Evolutionary conservation across 53 echinoderm and acorn worm species (phyloP), one percentile per base, ranked within the genome.

Genomic region (Echinometra lucunter): DNA sequence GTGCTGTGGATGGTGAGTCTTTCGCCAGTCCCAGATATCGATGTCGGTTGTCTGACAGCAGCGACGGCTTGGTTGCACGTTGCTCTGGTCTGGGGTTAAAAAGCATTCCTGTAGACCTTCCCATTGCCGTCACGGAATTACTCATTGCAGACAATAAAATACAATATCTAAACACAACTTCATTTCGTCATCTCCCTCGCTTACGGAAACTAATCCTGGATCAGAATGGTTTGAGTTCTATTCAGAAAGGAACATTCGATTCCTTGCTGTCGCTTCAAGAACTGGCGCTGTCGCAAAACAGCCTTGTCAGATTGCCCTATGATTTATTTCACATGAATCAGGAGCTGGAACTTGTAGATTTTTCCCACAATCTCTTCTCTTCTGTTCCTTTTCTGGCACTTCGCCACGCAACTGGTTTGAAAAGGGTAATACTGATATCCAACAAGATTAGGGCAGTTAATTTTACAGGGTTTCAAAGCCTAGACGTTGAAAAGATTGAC

Each of bases 31-130:
- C 23, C 21, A 44, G 56, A 56, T 56, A 56, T 12, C 56, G 16
- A 28, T 88, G 88, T 57, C 53, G 88, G 42, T 55, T 88, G 57
- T 88, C 88, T n/a, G 3, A 28, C 53, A 88, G 2, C 57, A 88
- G 88, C 88, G 88, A 88, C 35, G 88, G 88, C 15, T 57, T 88
- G 34, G 25, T 28, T 12, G 88, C 88, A 32, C 56, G 57, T 32
- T 88, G 88, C 57, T 53, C 53, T 32, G 7, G 6, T 13, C 34
- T 88, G 10, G 44, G 57, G 30, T 57, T 88, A 25, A 25, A 57
- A 16, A 34, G 42, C 35, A 56, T 88, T 44, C 88, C 88, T 32
- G 30, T 30, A 16, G 56, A 57, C 13, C 28, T 88, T 32, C 88
- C 88, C 28, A 35, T 10, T 53, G 56, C 8, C 88, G 57, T 88